These are phyloP conservation scores for Pomatostomus ruficeps DNA, from an alignment of 2,113 vertebrate species.

Conservation along the genomic window DNA sequence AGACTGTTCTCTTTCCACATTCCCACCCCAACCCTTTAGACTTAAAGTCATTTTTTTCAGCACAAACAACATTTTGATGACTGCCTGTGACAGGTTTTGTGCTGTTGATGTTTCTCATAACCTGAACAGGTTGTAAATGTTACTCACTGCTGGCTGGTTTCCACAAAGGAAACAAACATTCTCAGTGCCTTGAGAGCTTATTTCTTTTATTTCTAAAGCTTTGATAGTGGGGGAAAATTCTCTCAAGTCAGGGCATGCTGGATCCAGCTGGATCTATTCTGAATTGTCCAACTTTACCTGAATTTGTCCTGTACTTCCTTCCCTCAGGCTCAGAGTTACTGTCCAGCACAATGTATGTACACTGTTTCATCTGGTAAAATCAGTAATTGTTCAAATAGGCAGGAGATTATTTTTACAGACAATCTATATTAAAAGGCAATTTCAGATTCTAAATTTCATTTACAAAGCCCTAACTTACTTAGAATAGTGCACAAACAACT, in stretches of 20 bases:
- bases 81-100: neutral
- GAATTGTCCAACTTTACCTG: neutral
- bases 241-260: neutral
- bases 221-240: neutral
- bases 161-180: neutral
- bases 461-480: neutral
- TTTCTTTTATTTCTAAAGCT: too few species aligned
- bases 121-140: neutral
- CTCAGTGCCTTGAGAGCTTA: too few species aligned
- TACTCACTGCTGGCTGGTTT: neutral
- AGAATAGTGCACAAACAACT: neutral
- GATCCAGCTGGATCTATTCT: neutral
- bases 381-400: neutral
- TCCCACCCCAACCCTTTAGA: neutral
- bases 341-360: neutral
- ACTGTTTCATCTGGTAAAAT: neutral
- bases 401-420: neutral
- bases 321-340: neutral
- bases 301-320: neutral
- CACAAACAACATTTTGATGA: neutral
- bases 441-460: neutral
- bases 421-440: neutral
- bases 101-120: neutral
- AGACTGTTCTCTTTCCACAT: neutral
- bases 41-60: neutral